phyloP scores from a whole-genome alignment of 2,113 vertebrate species.

The Xenopus laevis region DNA sequence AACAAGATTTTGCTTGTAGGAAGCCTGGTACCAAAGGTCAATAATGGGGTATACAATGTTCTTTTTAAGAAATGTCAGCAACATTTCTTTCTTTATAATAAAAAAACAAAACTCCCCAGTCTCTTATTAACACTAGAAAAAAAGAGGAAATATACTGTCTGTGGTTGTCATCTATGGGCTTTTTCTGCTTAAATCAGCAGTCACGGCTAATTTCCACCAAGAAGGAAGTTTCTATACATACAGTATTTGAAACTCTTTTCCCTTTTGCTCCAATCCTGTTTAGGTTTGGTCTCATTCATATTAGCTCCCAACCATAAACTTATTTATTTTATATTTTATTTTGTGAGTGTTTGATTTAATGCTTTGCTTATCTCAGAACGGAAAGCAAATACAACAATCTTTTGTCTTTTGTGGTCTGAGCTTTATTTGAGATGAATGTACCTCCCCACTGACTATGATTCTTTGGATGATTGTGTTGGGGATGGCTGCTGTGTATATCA shows the following conservation, averaged over 20 bases:
- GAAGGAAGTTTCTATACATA: constrained; percentile 21
- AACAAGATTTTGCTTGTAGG: constrained; percentile 22
- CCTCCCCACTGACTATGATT: neutral
- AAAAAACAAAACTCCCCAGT: neutral
- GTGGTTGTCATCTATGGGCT: constrained; percentile 17
- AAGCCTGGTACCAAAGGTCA: constrained; percentile 4
- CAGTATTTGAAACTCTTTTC: neutral
- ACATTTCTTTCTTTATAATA: constrained; percentile 20
- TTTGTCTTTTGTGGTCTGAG: constrained; percentile 7
- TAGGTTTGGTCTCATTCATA: constrained; percentile 33
- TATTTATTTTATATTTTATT: constrained; percentile 34
- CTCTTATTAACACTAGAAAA: constrained; percentile 33
- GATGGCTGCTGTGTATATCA: neutral
- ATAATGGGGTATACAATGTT: neutral
- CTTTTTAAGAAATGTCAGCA: constrained; percentile 29
- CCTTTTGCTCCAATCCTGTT: constrained; percentile 1
- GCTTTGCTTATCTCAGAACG: constrained; percentile 19
- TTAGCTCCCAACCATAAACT: constrained; percentile 28
- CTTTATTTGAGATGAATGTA: constrained; percentile 1
- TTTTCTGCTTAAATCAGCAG: constrained; percentile 29
- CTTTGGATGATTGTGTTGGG: neutral
- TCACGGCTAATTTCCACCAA: constrained; percentile 33
- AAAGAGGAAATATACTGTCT: constrained; percentile 37
- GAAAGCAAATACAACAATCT: constrained; percentile 28
- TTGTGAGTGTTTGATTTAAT: constrained; percentile 6